Evolutionary conservation across 2,888 invertebrate species (phyloP).

Genomic region (Oscheius sp.): DNA sequence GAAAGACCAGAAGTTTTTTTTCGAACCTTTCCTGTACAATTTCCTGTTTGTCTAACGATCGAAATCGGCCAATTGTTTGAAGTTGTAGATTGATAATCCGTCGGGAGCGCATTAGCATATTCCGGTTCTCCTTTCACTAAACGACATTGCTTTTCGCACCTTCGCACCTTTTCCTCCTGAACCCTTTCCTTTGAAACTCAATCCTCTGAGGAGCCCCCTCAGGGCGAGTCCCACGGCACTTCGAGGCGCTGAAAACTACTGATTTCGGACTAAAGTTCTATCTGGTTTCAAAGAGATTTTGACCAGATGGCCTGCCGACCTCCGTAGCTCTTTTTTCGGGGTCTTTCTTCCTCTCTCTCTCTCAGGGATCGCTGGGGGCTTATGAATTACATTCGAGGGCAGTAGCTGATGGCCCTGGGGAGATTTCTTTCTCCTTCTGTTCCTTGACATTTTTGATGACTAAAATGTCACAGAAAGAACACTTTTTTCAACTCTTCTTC

Average conservation of each 20-base stretch:
- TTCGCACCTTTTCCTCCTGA: conserved; percentile 3
- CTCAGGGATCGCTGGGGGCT: conserved; percentile 1
- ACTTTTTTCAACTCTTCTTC: too few species aligned
- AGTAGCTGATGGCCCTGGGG: too few species aligned
- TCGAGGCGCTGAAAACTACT: too few species aligned
- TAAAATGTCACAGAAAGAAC: too few species aligned
- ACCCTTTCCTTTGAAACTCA: not conserved
- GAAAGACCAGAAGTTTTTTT: too few species aligned
- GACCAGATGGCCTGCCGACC: too few species aligned
- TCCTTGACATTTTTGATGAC: too few species aligned
- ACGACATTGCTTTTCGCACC: conserved; percentile 18
- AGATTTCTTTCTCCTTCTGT: too few species aligned
- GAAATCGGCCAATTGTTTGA: conserved; percentile 15
- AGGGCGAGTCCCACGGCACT: not conserved
- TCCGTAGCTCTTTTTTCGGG: too few species aligned
- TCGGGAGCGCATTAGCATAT: conserved; percentile 10
- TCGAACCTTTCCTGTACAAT: not conserved
- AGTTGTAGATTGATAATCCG: conserved; percentile 24
- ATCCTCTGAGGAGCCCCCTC: too few species aligned
- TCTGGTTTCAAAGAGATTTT: too few species aligned
- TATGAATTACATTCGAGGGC: conserved; percentile 18
- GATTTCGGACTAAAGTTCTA: too few species aligned
- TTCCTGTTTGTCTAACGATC: not conserved
- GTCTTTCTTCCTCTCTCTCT: conserved; percentile 6
- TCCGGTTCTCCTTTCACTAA: conserved; percentile 9